Percentiles rank a stretch among this genome's conserved stretches.
phyloP scores from a whole-genome alignment of 2,888 invertebrate species.

The Diabrotica balteata region DNA sequence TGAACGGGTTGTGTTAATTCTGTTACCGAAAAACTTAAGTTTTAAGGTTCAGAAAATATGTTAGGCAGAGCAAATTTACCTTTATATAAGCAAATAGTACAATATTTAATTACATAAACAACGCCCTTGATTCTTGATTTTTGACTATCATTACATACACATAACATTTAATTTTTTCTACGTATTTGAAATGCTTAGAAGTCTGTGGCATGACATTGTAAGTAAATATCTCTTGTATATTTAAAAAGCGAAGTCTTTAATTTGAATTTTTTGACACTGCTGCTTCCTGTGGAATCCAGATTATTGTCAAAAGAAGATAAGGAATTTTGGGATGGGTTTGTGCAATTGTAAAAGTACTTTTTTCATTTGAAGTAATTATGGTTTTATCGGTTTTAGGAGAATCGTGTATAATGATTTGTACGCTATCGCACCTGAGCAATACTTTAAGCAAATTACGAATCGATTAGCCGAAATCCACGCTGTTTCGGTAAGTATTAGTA shows the following conservation, averaged over 20 bases:
- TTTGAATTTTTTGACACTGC: conserved; percentile 39
- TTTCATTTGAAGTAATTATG: conserved; percentile 1
- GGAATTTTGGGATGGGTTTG: conserved; percentile 48
- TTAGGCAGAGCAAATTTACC: no score
- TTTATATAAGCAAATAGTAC: no score
- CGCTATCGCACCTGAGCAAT: conserved; percentile 92
- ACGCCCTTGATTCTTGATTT: no score
- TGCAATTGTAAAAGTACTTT: conserved; percentile 30
- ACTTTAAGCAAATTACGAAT: conserved; percentile 90
- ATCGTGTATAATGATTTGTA: conserved; percentile 90
- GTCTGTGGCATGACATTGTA: conserved; percentile 36
- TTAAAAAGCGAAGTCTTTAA: background rate
- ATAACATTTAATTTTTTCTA: conserved; percentile 9
- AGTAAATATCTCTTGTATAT: conserved; percentile 29
- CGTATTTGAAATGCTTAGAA: conserved; percentile 35
- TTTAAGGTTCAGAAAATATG: no score
- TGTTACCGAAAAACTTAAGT: no score
- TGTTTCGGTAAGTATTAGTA: conserved; percentile 74
- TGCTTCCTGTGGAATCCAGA: conserved; percentile 44
- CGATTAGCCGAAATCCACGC: conserved; percentile 89
- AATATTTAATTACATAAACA: no score
- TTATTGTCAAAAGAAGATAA: conserved; percentile 45
- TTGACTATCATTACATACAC: no score
- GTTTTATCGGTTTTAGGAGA: conserved; percentile 67
- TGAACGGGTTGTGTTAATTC: no score